These are phyloP conservation scores for Epinotia bilunana DNA, from an alignment of 2,888 invertebrate genomes.

Conservation along the genomic window DNA sequence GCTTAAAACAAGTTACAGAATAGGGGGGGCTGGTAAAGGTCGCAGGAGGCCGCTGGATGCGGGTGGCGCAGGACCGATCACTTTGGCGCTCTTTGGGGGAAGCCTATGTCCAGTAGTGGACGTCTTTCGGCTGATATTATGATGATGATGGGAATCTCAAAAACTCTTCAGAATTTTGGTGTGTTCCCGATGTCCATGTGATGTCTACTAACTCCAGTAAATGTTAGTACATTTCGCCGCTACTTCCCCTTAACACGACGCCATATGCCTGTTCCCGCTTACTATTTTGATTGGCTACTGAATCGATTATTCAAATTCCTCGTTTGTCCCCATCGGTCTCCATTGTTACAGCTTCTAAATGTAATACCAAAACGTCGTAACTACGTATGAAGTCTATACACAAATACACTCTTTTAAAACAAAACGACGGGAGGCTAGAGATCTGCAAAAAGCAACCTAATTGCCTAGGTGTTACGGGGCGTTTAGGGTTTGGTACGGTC, in stretches of 20 bases:
- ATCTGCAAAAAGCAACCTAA: conserved; percentile 1
- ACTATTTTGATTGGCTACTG: conserved; percentile 47
- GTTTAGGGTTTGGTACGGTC: conserved; percentile 6
- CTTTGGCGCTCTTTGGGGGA: too few relatives aligned
- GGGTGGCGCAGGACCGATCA: too few relatives aligned
- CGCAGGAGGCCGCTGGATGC: too few relatives aligned
- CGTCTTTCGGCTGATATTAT: too few relatives aligned
- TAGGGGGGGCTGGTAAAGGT: too few relatives aligned
- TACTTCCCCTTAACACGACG: conserved; percentile 36
- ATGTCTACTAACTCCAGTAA: too few relatives aligned
- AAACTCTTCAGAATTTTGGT: too few relatives aligned
- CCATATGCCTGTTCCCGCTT: background rate
- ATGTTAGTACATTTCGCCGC: too few relatives aligned
- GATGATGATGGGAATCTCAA: too few relatives aligned
- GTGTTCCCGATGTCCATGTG: too few relatives aligned
- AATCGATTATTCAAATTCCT: conserved; percentile 48
- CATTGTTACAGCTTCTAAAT: conserved; percentile 16
- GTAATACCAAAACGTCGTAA: background rate
- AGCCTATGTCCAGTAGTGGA: too few relatives aligned
- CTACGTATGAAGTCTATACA: background rate
- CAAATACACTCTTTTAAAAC: background rate
- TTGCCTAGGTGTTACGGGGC: conserved; percentile 23
- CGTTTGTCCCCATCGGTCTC: conserved; percentile 28
- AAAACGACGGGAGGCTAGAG: background rate
- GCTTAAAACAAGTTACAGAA: too few relatives aligned